Evolutionary conservation across 2,113 vertebrate species (phyloP).

Genomic region (Leucoraja erinaceus): DNA sequence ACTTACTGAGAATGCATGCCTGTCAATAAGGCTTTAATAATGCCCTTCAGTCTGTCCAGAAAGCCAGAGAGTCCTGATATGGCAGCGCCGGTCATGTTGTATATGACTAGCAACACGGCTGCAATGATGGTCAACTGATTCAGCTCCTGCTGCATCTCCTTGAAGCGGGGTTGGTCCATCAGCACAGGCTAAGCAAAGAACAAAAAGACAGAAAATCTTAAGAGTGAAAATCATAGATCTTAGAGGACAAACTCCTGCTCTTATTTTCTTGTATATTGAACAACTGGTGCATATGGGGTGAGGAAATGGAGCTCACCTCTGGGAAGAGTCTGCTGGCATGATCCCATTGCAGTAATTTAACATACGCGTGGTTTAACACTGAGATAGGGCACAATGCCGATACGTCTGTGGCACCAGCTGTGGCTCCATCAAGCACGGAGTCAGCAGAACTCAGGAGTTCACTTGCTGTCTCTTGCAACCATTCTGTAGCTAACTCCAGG

Average conservation of each 20-base stretch:
- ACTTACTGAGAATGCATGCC: constrained; percentile 79
- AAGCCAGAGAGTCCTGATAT: constrained; percentile 68
- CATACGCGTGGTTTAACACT: constrained; percentile 79
- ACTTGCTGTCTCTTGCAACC: constrained; percentile 75
- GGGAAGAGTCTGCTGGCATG: constrained; percentile 75
- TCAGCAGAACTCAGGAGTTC: constrained; percentile 52
- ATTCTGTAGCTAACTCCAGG: constrained; percentile 80
- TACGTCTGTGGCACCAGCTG: constrained; percentile 45
- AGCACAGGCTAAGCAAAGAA: constrained; percentile 66
- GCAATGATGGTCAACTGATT: constrained; percentile 67
- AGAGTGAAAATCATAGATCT: no score
- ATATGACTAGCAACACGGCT: constrained; percentile 74
- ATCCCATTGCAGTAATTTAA: constrained; percentile 85
- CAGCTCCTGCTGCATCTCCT: constrained; percentile 76
- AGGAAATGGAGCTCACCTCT: constrained; percentile 63
- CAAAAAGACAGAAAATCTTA: neutral
- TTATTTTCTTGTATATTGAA: neutral
- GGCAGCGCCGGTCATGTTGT: constrained; percentile 67
- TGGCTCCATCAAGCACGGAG: constrained; percentile 40
- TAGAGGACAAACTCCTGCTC: neutral
- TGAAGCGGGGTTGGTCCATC: constrained; percentile 86
- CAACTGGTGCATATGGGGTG: neutral
- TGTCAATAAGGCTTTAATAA: constrained; percentile 65
- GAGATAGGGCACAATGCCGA: constrained; percentile 45
- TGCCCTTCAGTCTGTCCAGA: constrained; percentile 72